Percentiles rank a stretch among this genome's conserved stretches.
phyloP scores from a whole-genome alignment of 2,113 vertebrate genomes.

The Zapornia atra region DNA sequence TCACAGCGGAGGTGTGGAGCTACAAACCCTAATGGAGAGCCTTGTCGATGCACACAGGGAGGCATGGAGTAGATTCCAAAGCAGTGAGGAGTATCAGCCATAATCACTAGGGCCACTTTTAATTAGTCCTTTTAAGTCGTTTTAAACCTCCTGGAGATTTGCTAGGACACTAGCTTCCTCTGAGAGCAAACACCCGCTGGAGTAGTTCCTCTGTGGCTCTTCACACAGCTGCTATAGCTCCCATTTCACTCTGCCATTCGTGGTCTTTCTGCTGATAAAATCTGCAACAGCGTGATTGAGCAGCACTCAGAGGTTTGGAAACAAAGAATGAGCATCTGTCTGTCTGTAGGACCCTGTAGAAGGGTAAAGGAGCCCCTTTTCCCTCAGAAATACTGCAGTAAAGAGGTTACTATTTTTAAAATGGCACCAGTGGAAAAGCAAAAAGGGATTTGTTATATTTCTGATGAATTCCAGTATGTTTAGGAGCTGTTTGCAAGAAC shows the following conservation, averaged over 20 bases:
- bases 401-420: slow-evolving; percentile 37
- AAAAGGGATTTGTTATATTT: neutral
- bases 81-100: neutral
- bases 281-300: neutral
- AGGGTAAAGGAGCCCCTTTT: neutral
- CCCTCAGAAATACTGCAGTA: neutral
- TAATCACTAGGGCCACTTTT: neutral
- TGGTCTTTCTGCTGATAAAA: neutral
- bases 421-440: neutral
- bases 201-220: neutral
- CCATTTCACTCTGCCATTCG: fast-evolving
- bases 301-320: neutral
- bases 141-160: neutral
- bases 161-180: neutral
- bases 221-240: neutral
- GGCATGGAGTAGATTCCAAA: neutral
- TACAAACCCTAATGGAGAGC: neutral
- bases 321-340: neutral
- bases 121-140: neutral
- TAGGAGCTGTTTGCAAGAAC: neutral
- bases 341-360: neutral
- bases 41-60: neutral
- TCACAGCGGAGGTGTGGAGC: neutral
- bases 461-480: slow-evolving; percentile 2
- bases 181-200: neutral